Percentiles rank a stretch among this genome's conserved stretches.
These are phyloP conservation scores for Cotesia typhae DNA, from an alignment of 1,140 invertebrate species.

Conservation along the genomic window DNA sequence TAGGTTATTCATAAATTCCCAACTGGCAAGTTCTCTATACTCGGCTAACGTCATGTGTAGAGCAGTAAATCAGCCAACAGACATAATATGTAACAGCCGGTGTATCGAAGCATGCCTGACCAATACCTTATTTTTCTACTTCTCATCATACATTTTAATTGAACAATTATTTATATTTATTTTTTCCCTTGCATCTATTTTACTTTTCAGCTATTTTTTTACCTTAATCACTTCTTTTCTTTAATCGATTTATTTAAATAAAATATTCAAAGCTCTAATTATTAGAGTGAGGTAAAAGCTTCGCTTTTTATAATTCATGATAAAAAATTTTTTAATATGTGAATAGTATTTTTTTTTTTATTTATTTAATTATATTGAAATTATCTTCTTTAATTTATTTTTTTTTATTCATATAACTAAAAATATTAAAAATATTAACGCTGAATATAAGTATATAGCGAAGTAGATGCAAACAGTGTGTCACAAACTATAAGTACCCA, in stretches of 20 bases:
- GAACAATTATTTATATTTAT: not conserved
- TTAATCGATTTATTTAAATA: too few species aligned
- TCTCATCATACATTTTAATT: constrained; percentile 3
- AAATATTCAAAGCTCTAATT: too few species aligned
- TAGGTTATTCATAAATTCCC: constrained; percentile 4
- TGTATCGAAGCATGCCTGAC: constrained; percentile 6
- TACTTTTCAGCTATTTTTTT: too few species aligned
- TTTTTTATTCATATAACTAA: too few species aligned
- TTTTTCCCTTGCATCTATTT: not conserved
- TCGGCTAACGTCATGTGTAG: not conserved
- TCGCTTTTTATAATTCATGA: too few species aligned
- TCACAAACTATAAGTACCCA: not conserved
- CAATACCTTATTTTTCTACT: constrained; percentile 2
- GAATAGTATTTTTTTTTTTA: not conserved
- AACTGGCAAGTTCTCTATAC: constrained; percentile 5
- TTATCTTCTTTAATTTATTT: too few species aligned
- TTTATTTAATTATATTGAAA: too few species aligned
- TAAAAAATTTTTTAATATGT: not conserved
- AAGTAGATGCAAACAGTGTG: constrained; percentile 3
- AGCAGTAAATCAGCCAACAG: constrained; percentile 11
- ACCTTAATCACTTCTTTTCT: too few species aligned
- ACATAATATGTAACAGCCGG: not conserved
- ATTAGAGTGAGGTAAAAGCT: too few species aligned
- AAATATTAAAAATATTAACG: constrained; percentile 3
- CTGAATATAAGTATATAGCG: not conserved